These are phyloP conservation scores for Zosterops pallidus DNA, from an alignment of 2,113 vertebrate genomes.

Conservation along the genomic window DNA sequence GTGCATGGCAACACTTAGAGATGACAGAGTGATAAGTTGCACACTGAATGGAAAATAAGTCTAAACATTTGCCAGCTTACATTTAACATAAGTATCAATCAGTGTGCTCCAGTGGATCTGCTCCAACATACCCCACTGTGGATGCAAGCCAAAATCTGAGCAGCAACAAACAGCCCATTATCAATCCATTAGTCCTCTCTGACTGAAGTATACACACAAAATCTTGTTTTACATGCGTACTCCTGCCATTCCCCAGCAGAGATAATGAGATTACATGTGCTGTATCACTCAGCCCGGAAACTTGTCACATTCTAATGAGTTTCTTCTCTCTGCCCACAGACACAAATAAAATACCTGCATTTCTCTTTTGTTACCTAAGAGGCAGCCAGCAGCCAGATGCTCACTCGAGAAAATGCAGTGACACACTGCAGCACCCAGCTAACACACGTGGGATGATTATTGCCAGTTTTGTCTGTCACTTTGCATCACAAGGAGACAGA, in stretches of 20 bases:
- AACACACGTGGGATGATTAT: accelerated
- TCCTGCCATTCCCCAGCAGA: constrained; percentile 52
- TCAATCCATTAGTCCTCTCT: constrained; percentile 52
- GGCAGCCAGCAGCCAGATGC: background rate
- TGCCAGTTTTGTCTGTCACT: background rate
- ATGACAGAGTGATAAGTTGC: background rate
- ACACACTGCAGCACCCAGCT: background rate
- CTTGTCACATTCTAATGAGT: constrained; percentile 64
- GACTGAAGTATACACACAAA: constrained; percentile 42
- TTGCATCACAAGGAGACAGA: background rate
- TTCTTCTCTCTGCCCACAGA: background rate
- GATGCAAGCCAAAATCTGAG: constrained; percentile 22
- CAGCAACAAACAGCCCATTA: constrained; percentile 51
- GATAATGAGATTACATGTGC: constrained; percentile 65
- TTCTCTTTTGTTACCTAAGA: background rate
- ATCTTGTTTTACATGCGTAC: constrained; percentile 55
- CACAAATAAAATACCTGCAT: constrained; percentile 11
- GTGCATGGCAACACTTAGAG: background rate
- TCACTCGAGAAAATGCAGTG: accelerated
- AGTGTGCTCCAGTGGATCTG: background rate
- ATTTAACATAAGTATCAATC: background rate
- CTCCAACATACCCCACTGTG: background rate
- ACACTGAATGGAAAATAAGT: background rate
- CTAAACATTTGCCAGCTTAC: background rate
- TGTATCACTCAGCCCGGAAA: constrained; percentile 27